Percentiles rank a stretch among this genome's conserved stretches.
Evolutionary conservation across 2,113 vertebrate genomes (phyloP).

Genomic region (Ranitomeya imitator): DNA sequence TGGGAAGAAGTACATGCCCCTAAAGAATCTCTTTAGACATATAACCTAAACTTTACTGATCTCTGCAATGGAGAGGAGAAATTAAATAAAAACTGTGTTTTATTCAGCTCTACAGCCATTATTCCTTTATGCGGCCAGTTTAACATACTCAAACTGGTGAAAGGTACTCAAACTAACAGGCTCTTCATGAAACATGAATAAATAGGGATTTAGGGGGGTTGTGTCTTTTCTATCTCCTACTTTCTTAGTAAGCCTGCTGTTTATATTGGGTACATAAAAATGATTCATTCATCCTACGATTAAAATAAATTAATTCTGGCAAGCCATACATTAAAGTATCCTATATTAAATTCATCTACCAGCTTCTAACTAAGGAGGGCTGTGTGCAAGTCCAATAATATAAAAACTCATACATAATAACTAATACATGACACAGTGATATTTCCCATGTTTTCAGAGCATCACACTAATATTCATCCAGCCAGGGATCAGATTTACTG

Average conservation of each 20-base stretch:
- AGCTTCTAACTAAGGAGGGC: not conserved
- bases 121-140: too few relatives aligned
- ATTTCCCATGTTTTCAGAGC: constrained; percentile 9
- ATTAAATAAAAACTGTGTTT: too few relatives aligned
- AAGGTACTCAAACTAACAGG: not conserved
- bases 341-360: not conserved
- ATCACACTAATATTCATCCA: not conserved
- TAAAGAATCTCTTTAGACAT: too few relatives aligned
- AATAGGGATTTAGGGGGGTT: not conserved
- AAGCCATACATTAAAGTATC: not conserved
- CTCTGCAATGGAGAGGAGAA: too few relatives aligned
- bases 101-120: too few relatives aligned
- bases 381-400: constrained; percentile 8
- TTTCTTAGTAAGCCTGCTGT: not conserved
- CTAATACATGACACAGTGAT: not conserved
- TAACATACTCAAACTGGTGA: too few relatives aligned
- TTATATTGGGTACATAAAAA: not conserved
- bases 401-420: constrained; percentile 6
- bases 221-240: not conserved
- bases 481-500: not conserved
- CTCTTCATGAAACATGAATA: not conserved
- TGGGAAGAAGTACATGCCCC: too few relatives aligned
- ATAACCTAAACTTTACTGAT: too few relatives aligned
- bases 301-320: not conserved
- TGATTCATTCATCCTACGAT: not conserved